These are phyloP conservation scores for Helarctos malayanus DNA, from an alignment of 2,797 vertebrate species.

Conservation along the genomic window DNA sequence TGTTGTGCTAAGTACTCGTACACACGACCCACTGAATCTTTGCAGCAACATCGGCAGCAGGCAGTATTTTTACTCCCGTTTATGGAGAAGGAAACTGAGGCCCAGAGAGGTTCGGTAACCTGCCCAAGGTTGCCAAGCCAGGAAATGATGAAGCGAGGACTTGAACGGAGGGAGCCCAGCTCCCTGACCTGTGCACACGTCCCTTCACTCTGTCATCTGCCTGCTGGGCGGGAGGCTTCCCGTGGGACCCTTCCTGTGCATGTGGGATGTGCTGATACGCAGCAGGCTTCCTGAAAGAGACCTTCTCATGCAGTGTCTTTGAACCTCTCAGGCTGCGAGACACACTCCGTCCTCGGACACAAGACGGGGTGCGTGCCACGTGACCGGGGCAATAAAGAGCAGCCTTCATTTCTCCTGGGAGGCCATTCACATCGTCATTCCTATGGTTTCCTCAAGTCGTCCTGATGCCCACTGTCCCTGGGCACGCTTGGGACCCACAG, in stretches of 20 bases:
- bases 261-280: background rate
- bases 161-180: background rate
- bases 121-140: background rate
- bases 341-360: accelerated
- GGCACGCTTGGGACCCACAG: accelerated
- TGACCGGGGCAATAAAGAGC: background rate
- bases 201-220: background rate
- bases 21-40: background rate
- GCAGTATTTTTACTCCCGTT: background rate
- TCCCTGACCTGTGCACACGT: background rate
- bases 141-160: background rate
- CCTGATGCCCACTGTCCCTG: too few relatives aligned
- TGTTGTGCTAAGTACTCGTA: background rate
- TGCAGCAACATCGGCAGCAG: background rate
- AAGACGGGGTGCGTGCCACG: background rate
- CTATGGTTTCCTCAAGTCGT: background rate
- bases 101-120: background rate
- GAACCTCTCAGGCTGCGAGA: too few relatives aligned
- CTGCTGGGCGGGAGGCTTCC: background rate
- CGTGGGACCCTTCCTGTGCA: accelerated
- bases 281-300: too few relatives aligned
- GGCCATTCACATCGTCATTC: accelerated
- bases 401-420: background rate
- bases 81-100: background rate
- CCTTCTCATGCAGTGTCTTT: background rate